Percentiles rank a stretch among this genome's conserved stretches.
Conservation (phyloP, 2,797 vertebrate genomes). For the Taeniopygia guttata region DNA sequence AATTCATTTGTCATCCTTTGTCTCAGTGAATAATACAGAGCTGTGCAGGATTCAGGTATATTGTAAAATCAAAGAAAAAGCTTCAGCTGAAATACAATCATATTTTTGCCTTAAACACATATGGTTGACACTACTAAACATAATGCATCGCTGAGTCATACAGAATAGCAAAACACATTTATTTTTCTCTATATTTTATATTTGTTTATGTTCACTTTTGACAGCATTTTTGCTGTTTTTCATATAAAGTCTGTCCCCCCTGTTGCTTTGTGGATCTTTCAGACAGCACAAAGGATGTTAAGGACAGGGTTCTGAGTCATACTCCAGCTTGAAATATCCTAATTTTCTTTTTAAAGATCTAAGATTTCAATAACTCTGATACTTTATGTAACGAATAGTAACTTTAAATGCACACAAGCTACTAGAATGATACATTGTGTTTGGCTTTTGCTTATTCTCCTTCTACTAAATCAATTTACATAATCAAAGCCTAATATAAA, state of each 20-base stretch:
- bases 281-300: not conserved
- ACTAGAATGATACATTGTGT: not conserved
- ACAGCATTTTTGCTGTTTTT: not conserved
- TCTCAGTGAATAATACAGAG: not conserved
- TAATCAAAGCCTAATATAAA: not conserved
- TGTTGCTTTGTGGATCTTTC: not conserved
- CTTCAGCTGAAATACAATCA: not conserved
- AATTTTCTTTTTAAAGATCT: not conserved
- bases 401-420: not conserved
- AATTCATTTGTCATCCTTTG: not conserved
- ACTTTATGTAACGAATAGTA: not conserved
- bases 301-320: slow-evolving; percentile 4
- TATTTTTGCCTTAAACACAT: slow-evolving; percentile 26
- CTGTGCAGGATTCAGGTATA: not conserved
- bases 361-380: not conserved
- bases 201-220: slow-evolving; percentile 42
- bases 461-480: not conserved
- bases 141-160: slow-evolving; percentile 4
- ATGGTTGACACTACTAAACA: not conserved
- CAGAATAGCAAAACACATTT: not conserved
- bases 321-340: not conserved
- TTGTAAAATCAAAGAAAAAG: slow-evolving; percentile 19
- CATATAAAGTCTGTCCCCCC: not conserved
- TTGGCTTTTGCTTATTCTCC: not conserved
- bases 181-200: not conserved